These are phyloP conservation scores for Halichoerus grypus DNA, from an alignment of 2,113 vertebrate genomes.

Conservation along the genomic window DNA sequence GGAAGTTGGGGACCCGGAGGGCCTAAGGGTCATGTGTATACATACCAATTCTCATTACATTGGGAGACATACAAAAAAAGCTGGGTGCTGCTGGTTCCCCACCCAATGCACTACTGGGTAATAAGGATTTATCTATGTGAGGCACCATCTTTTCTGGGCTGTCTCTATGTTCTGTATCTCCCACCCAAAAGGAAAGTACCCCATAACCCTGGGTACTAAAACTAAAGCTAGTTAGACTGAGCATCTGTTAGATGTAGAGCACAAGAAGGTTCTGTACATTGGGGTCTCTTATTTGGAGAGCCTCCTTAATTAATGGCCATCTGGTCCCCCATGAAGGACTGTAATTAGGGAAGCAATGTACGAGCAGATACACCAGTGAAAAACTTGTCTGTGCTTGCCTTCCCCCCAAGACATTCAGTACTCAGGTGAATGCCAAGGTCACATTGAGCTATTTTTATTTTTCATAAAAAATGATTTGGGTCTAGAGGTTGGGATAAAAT, in stretches of 20 bases:
- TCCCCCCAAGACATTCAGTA: constrained; percentile 43
- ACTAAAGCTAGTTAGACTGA: constrained; percentile 38
- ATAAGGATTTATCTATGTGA: constrained; percentile 11
- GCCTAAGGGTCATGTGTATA: background rate
- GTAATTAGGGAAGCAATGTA: constrained; percentile 56
- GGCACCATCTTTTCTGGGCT: background rate
- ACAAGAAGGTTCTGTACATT: constrained; percentile 44
- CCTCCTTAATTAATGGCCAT: constrained; percentile 63
- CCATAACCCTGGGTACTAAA: background rate
- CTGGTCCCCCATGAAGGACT: constrained; percentile 30
- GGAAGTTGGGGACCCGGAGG: background rate
- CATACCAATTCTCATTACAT: background rate
- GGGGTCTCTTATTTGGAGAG: constrained; percentile 48
- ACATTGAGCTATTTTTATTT: constrained; percentile 68
- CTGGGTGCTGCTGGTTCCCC: background rate
- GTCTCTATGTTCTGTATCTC: background rate
- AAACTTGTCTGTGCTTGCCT: constrained; percentile 11
- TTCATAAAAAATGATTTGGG: constrained; percentile 67
- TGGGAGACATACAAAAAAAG: background rate
- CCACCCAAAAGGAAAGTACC: background rate
- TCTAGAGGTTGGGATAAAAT: constrained; percentile 52
- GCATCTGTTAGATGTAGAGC: constrained; percentile 31
- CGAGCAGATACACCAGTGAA: constrained; percentile 2
- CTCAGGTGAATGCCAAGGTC: constrained; percentile 62
- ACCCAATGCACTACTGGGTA: background rate